Evolutionary conservation across 2,888 invertebrate species (phyloP).

Genomic region (Galeopsomyia nigrocyanea): DNA sequence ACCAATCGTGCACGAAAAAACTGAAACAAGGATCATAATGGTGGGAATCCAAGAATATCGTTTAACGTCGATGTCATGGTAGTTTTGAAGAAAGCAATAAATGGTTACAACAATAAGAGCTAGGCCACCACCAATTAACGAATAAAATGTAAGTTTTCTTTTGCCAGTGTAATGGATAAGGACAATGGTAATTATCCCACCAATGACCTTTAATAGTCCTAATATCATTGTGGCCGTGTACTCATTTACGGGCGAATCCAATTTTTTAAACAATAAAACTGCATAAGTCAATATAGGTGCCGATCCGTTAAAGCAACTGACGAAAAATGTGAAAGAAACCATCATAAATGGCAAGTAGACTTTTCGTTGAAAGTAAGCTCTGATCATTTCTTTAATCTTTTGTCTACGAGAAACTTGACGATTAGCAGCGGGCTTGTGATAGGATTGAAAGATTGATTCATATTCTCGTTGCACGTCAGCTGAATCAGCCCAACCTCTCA

Average conservation of each 20-base stretch:
- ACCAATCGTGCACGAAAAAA: constrained; percentile 11
- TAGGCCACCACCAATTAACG: background rate
- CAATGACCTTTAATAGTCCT: constrained; percentile 10
- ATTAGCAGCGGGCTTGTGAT: background rate
- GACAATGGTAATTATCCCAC: background rate
- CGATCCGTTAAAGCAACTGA: constrained; percentile 27
- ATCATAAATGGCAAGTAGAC: constrained; percentile 14
- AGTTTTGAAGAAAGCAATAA: background rate
- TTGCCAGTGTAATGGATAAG: constrained; percentile 17
- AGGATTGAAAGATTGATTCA: background rate
- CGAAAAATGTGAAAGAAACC: constrained; percentile 24
- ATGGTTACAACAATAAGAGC: constrained; percentile 2
- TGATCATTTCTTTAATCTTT: background rate
- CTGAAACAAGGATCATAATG: background rate
- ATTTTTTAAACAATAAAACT: constrained; percentile 7
- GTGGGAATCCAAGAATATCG: constrained; percentile 16
- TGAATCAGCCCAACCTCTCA: constrained; percentile 32
- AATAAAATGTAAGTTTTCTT: constrained; percentile 5
- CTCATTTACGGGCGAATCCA: constrained; percentile 27
- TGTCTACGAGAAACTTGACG: background rate
- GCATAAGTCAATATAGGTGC: constrained; percentile 14
- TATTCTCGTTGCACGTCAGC: background rate
- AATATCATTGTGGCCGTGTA: constrained; percentile 25
- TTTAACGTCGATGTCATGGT: background rate
- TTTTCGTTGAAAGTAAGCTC: background rate